These are phyloP conservation scores for Protobothrops flavoviridis DNA, from an alignment of 2,113 vertebrate species.

Conservation along the genomic window DNA sequence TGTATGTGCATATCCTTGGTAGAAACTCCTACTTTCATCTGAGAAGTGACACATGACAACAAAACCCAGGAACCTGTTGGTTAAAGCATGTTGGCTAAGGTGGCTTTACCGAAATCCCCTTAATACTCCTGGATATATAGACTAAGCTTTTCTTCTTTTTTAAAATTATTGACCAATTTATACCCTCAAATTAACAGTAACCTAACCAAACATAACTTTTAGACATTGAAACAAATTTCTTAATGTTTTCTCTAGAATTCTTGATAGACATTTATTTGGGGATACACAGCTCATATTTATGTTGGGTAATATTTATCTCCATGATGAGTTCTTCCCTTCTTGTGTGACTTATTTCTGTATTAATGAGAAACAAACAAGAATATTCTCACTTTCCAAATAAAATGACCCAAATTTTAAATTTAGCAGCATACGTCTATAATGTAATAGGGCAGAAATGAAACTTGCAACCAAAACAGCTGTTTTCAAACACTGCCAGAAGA, in stretches of 20 bases:
- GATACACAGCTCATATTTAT: not conserved
- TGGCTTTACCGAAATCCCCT: not conserved
- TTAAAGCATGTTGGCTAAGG: not conserved
- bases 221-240: not conserved
- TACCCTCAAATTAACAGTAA: not conserved
- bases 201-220: not conserved
- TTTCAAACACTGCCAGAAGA: not conserved
- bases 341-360: not conserved
- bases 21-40: not conserved
- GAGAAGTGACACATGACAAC: not conserved
- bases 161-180: not conserved
- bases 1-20: not conserved
- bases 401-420: slow-evolving; percentile 1
- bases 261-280: not conserved
- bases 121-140: not conserved
- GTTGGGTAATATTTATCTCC: not conserved
- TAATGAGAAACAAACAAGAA: not conserved
- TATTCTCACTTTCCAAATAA: not conserved
- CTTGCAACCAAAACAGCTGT: not conserved
- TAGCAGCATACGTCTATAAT: not conserved
- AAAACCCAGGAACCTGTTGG: not conserved
- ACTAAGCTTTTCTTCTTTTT: not conserved
- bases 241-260: not conserved
- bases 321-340: not conserved
- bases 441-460: not conserved